These are phyloP conservation scores for Exocentrus adspersus DNA, from an alignment of 2,888 invertebrate species.

Conservation along the genomic window DNA sequence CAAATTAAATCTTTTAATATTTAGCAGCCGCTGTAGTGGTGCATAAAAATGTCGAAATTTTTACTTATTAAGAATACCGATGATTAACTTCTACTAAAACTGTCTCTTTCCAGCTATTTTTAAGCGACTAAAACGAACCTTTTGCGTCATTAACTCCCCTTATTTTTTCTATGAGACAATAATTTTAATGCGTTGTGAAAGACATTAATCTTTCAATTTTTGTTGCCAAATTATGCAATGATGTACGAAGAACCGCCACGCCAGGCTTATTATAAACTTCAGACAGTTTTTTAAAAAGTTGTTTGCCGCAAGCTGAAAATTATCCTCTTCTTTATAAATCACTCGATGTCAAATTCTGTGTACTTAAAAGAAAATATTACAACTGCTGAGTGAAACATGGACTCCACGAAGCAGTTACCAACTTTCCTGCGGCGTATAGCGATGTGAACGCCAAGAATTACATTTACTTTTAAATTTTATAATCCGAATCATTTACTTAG, in stretches of 20 bases:
- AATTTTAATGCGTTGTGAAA: conserved; percentile 1
- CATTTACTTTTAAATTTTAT: too few species aligned
- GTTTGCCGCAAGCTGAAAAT: background rate
- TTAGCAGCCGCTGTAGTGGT: too few species aligned
- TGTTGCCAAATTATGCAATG: background rate
- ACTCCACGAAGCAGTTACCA: too few species aligned
- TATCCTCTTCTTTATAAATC: background rate
- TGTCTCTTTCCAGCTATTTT: too few species aligned
- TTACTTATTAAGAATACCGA: too few species aligned
- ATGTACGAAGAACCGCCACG: background rate
- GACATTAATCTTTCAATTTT: conserved; percentile 6
- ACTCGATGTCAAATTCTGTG: background rate
- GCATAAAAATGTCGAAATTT: background rate
- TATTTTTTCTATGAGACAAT: conserved; percentile 6
- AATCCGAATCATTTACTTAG: too few species aligned
- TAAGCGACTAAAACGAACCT: too few species aligned
- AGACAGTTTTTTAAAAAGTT: background rate
- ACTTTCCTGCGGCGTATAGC: too few species aligned
- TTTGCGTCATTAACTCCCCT: conserved; percentile 3
- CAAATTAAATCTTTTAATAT: too few species aligned
- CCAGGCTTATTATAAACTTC: conserved; percentile 3
- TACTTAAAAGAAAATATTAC: background rate
- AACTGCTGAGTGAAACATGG: too few species aligned
- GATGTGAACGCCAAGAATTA: too few species aligned
- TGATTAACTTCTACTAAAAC: too few species aligned